Percentiles rank a stretch among this genome's conserved stretches.
Conservation (phyloP, 1,140 invertebrate species). For the Zaprionus tsacasi region DNA sequence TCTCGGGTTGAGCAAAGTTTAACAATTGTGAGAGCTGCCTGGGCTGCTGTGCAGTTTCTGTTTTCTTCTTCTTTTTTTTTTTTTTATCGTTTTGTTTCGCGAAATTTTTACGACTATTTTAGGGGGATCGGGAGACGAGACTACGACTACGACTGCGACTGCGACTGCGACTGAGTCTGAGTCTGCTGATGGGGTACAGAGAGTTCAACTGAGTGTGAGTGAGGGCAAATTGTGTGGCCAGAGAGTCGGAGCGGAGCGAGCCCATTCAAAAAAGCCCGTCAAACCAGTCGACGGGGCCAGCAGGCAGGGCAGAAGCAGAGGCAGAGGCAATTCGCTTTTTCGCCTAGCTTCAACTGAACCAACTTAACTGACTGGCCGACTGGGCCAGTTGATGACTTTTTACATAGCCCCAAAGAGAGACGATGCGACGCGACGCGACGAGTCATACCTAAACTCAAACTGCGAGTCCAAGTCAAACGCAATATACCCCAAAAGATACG, state of each 20-base stretch:
- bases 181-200: constrained; percentile 44
- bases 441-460: constrained; percentile 47
- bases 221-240: constrained; percentile 60
- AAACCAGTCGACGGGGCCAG: constrained; percentile 63
- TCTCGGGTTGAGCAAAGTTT: constrained; percentile 24
- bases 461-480: constrained; percentile 24
- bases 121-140: constrained; percentile 14
- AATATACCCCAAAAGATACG: constrained; percentile 41
- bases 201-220: constrained; percentile 61
- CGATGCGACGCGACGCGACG: constrained; percentile 16
- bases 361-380: constrained; percentile 13
- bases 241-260: constrained; percentile 41
- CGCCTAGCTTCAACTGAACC: constrained; percentile 52
- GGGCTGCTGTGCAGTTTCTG: constrained; percentile 51
- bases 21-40: constrained; percentile 40
- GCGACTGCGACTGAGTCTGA: constrained; percentile 13
- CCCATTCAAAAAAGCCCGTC: constrained; percentile 75
- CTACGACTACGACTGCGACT: constrained; percentile 34
- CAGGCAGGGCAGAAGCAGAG: not conserved
- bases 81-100: constrained; percentile 46
- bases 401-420: constrained; percentile 68
- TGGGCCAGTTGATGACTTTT: constrained; percentile 78
- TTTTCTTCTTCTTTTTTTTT: constrained; percentile 33
- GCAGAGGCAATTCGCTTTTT: constrained; percentile 57
- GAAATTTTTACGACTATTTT: constrained; percentile 74